Evolutionary conservation across 2,797 vertebrate genomes (phyloP).

Genomic region (Hippocampus kuda): DNA sequence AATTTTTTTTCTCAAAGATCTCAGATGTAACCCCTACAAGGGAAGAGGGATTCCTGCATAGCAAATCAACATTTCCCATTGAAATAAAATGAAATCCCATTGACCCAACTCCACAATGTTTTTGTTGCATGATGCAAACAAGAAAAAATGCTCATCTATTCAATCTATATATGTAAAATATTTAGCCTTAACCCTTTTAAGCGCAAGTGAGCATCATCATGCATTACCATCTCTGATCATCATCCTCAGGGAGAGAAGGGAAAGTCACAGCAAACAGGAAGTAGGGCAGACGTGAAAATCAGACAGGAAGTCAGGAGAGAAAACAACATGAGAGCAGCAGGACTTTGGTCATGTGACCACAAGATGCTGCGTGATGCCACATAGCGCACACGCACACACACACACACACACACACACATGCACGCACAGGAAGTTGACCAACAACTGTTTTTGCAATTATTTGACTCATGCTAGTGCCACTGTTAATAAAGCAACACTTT

Average conservation of each 20-base stretch:
- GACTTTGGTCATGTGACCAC: constrained; percentile 5
- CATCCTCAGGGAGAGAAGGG: not conserved
- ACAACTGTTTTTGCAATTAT: not conserved
- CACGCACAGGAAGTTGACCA: constrained; percentile 4
- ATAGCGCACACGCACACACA: constrained; percentile 35
- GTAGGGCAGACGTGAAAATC: not conserved
- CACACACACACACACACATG: constrained; percentile 9
- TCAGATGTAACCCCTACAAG: too few relatives aligned
- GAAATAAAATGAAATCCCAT: too few relatives aligned
- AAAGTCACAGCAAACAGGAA: constrained; percentile 6
- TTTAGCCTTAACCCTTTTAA: too few relatives aligned
- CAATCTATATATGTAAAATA: too few relatives aligned
- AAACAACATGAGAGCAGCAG: not conserved
- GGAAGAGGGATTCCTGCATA: too few relatives aligned
- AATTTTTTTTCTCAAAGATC: too few relatives aligned
- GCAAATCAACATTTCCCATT: too few relatives aligned
- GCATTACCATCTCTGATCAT: not conserved
- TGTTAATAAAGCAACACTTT: too few relatives aligned
- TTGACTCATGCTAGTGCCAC: too few relatives aligned
- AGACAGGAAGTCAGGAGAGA: constrained; percentile 1
- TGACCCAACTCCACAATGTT: too few relatives aligned
- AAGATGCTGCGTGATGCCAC: not conserved
- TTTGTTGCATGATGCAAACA: too few relatives aligned
- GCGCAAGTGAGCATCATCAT: not conserved
- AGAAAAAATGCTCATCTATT: too few relatives aligned